These are phyloP conservation scores for Phacellophora camtschatica DNA, from an alignment of 30 jellyfish, hydroid and myxozoan genomes.

Conservation along the genomic window DNA sequence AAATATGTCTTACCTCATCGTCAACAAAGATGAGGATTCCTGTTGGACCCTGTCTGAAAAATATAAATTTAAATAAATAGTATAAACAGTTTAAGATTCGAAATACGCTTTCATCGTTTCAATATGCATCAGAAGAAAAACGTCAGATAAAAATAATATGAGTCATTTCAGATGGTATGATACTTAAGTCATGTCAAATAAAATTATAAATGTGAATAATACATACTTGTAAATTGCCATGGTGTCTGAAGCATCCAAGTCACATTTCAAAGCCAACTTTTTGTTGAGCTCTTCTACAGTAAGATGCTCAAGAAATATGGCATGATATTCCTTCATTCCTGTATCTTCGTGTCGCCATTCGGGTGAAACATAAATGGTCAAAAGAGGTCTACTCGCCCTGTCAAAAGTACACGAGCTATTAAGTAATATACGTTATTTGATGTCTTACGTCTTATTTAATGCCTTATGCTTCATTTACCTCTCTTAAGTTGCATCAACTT, in stretches of 20 bases:
- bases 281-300: conserved; percentile 73
- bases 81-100: too few relatives aligned
- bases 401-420: too few relatives aligned
- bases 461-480: too few relatives aligned
- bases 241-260: conserved; percentile 57
- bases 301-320: conserved; percentile 92
- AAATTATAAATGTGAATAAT: too few relatives aligned
- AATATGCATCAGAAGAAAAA: too few relatives aligned
- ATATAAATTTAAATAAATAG: background rate
- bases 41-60: conserved; percentile 94
- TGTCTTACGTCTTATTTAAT: too few relatives aligned
- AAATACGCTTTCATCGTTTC: too few relatives aligned
- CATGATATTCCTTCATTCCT: conserved; percentile 96
- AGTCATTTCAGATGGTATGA: too few relatives aligned
- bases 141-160: too few relatives aligned
- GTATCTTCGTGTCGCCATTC: conserved; percentile 90
- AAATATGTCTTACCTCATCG: conserved; percentile 97
- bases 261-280: conserved; percentile 84
- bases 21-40: conserved; percentile 85
- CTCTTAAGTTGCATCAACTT: too few relatives aligned
- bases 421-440: too few relatives aligned
- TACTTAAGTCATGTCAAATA: too few relatives aligned
- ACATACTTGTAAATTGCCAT: conserved; percentile 76
- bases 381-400: conserved; percentile 96
- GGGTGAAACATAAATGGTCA: conserved; percentile 94